phyloP scores from a whole-genome alignment of 2,888 invertebrate genomes.

The Chamaedrilus cognettii region DNA sequence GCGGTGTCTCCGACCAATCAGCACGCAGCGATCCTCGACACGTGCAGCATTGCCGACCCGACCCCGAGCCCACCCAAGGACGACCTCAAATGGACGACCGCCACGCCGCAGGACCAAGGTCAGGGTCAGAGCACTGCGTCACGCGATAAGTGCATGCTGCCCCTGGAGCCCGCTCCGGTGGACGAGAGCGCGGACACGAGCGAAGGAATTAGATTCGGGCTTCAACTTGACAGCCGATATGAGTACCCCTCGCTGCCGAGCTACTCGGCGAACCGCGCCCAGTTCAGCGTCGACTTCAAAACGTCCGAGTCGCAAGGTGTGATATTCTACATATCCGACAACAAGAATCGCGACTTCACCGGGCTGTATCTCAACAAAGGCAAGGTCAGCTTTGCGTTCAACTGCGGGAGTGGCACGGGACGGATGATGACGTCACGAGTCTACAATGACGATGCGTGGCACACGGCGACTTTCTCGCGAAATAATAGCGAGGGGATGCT shows the following conservation, averaged over 20 bases:
- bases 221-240: conserved; percentile 63
- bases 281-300: conserved; percentile 77
- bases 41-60: conserved; percentile 45
- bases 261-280: conserved; percentile 47
- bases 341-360: conserved; percentile 78
- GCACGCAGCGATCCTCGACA: conserved; percentile 41
- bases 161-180: conserved; percentile 37
- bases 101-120: too few relatives aligned
- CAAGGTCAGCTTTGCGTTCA: conserved; percentile 80
- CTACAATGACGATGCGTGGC: conserved; percentile 85
- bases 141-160: conserved; percentile 40
- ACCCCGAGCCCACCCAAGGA: conserved; percentile 2
- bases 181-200: conserved; percentile 18
- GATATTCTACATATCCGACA: conserved; percentile 75
- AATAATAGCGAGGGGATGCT: conserved; percentile 69
- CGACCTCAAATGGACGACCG: neutral
- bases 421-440: conserved; percentile 73
- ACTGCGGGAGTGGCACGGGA: conserved; percentile 81
- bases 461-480: conserved; percentile 74
- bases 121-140: too few relatives aligned
- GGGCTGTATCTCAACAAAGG: conserved; percentile 76
- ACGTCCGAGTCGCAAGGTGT: conserved; percentile 77
- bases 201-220: conserved; percentile 58
- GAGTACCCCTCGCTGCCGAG: conserved; percentile 70
- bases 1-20: conserved; percentile 64